Base-by-base conservation (phyloP, 2,113 vertebrate species). In the Macquaria ambigua region DNA sequence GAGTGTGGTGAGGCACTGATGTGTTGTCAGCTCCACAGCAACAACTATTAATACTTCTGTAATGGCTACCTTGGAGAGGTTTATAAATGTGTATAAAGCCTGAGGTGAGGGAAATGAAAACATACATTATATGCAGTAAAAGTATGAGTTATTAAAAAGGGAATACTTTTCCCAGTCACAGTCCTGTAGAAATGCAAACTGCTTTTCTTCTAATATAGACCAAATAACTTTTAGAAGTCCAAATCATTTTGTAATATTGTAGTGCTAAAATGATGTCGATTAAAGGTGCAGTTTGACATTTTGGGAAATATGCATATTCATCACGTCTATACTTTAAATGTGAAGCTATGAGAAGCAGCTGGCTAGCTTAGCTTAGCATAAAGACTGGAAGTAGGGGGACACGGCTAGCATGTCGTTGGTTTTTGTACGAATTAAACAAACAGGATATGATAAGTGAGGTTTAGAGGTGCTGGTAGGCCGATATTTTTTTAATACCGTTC, bases 31-130 rank as follows among this genome's bases (percentile, higher is more conserved):
- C 84, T 86, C 83, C 61, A 69, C 73, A 77, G 64, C 73, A 67
- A 61, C 79, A n/a, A 73, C 85, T 84, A 83, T 90, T 93, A 92
- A 90, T 93, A 90, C 85, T 34, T 69, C 73, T 76, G 64, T 81
- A 77, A 53, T 62, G 64, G 82, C 70, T 56, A 74, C 84, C 82
- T 68, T 16, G 14, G 78, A 91, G 79, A 87, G 89, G 25, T 84
- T 77, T 77, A 70, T 82, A 79, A 88, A 88, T 87, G 46, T 79
- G 56, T 52, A 48, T 48, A 77, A 72, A 37, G 37, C 16, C 50
- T 6, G 46, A 72, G 39, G 39, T n/a, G n/a, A 77, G 16, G 52
- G 43, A 31, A 71, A 81, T 64, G 7, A 64, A 58, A 81, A 81
- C 28, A 15, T 14, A 68, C 41, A 76, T 31, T n/a, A 34, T 53